Evolutionary conservation across 2,888 invertebrate species (phyloP), one percentile per base, ranked within the genome.

Genomic region (Eulithis prunata): DNA sequence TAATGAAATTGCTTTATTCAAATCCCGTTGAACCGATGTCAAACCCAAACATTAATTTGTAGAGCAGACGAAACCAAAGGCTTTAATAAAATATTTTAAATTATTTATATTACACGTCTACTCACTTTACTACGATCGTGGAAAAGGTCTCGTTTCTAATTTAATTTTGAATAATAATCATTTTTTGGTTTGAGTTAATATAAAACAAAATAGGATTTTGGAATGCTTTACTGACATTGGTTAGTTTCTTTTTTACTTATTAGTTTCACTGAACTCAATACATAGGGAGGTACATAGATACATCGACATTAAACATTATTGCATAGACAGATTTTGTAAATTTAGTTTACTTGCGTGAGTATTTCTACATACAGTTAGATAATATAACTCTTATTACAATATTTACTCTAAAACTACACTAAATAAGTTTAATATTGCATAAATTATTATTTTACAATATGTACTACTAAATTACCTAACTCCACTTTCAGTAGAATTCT

Each of bases 321-420:
- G 21, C 21, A 21, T 21, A 21, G 6, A 32, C 6, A 3, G 0
- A 41, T 41, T 11, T 1, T 41, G 8, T 41, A 4, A 5, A 8
- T 41, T 7, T 47, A 13, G 8, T 47, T 47, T 47, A 14, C 8
- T 13, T 47, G 47, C 41, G 41, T 41, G 10, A 41, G 7, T 14
- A 13, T 14, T 8, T 2, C 14, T 11, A 52, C 2, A 57, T 81
- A 74, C 78, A 78, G 65, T 64, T 66, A 58, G 69, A 8, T 41
- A 21, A 41, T 12, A 28, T 47, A 57, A 7, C 3, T 45, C 12
- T 5, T 46, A 7, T 21, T 6, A 57, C 10, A 36, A 41, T 41
- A 8, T 36, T 47, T 47, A 36, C n/a, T 41, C 21, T 51, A 51
- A 4, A 11, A 58, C 28, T 51, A 58, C 46, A 41, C 21, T 51